Percentiles rank a stretch among this genome's conserved stretches.
These are phyloP conservation scores for Drosophila athabasca DNA, from an alignment of 1,140 invertebrate species.

Conservation along the genomic window DNA sequence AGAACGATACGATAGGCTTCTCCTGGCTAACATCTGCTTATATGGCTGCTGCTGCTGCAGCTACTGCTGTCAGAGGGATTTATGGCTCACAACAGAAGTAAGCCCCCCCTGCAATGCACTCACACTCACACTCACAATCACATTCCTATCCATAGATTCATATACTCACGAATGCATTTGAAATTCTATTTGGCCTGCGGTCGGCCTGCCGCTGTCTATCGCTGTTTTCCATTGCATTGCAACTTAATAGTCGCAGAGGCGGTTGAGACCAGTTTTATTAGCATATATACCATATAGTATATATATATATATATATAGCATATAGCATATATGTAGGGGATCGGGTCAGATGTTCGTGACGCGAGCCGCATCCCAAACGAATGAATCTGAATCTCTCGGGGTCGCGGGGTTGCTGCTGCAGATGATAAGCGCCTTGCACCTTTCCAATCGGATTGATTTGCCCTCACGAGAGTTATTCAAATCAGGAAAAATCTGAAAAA, in stretches of 20 bases:
- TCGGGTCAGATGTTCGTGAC: conserved; percentile 21
- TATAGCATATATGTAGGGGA: neutral
- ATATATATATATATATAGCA: conserved; percentile 5
- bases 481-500: conserved; percentile 19
- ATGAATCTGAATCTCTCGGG: conserved; percentile 19
- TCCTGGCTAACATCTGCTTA: conserved; percentile 22
- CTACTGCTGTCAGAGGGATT: conserved; percentile 20
- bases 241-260: conserved; percentile 52
- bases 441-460: conserved; percentile 19
- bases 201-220: conserved; percentile 22
- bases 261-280: conserved; percentile 51
- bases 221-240: conserved; percentile 45
- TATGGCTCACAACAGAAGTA: conserved; percentile 19
- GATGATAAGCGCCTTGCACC: conserved; percentile 40
- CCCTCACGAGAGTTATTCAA: conserved; percentile 27
- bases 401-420: conserved; percentile 11
- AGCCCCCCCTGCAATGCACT: conserved; percentile 30
- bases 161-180: conserved; percentile 24
- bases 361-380: neutral
- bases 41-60: conserved; percentile 27
- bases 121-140: conserved; percentile 25
- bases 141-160: conserved; percentile 18
- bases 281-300: conserved; percentile 35
- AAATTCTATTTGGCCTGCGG: conserved; percentile 52
- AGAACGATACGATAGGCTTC: neutral